phyloP scores from a whole-genome alignment of 2,888 invertebrate genomes.

The Anodontia alba region DNA sequence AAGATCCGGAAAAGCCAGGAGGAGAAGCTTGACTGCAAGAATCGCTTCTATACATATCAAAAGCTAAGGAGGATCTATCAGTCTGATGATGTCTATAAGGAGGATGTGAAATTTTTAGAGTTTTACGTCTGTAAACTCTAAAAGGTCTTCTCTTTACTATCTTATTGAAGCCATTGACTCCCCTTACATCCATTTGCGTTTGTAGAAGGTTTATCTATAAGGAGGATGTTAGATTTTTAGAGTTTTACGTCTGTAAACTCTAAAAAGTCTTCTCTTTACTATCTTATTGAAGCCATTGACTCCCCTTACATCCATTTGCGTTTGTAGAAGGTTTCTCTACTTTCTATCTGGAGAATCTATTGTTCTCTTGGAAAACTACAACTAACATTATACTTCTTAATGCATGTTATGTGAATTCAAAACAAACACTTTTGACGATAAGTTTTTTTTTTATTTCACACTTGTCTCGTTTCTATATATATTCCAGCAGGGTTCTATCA shows the following conservation, averaged over 20 bases:
- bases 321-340: too few relatives aligned
- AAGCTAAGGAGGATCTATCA: background rate
- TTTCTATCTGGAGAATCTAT: too few relatives aligned
- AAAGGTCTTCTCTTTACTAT: background rate
- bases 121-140: background rate
- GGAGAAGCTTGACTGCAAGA: constrained; percentile 20
- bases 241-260: background rate
- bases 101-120: background rate
- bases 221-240: background rate
- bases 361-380: too few relatives aligned
- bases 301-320: too few relatives aligned
- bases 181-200: background rate
- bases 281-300: background rate
- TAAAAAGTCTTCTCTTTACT: background rate
- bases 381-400: too few relatives aligned
- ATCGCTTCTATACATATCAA: background rate
- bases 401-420: too few relatives aligned
- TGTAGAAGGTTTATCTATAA: background rate
- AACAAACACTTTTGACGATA: too few relatives aligned
- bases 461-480: too few relatives aligned
- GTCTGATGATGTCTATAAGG: background rate
- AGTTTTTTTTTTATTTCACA: too few relatives aligned
- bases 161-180: background rate
- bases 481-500: too few relatives aligned
- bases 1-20: background rate